Conservation (phyloP, 2,888 invertebrate genomes). For the Agonopterix heracliana region DNA sequence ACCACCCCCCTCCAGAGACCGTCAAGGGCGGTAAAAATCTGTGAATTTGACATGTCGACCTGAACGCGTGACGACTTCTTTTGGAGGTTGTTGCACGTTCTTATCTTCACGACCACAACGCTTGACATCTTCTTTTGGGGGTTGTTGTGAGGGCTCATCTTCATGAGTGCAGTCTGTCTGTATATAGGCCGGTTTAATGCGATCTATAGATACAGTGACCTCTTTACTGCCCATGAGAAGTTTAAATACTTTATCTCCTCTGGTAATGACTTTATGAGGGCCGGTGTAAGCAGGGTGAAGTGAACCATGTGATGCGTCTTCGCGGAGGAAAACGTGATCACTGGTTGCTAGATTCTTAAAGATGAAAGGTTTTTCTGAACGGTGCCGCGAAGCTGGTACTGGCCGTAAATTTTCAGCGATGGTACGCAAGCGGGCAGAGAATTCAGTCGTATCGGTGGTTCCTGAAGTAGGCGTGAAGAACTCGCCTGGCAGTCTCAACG, state of each 20-base stretch:
- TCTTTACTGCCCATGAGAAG: conserved; percentile 9
- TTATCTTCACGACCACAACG: too few species aligned
- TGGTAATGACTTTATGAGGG: conserved; percentile 11
- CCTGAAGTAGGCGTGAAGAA: conserved; percentile 6
- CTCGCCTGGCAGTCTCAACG: conserved; percentile 14
- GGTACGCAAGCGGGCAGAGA: conserved; percentile 6
- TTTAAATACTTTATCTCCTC: conserved; percentile 9
- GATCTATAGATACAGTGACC: conserved; percentile 15
- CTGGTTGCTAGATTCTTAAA: conserved; percentile 14
- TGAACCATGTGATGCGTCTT: conserved; percentile 7
- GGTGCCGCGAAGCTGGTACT: conserved; percentile 8
- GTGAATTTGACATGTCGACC: too few species aligned
- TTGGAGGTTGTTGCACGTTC: too few species aligned
- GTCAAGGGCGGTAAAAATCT: too few species aligned
- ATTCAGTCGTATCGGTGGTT: conserved; percentile 10
- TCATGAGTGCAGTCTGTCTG: conserved; percentile 1
- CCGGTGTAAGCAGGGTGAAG: conserved; percentile 12
- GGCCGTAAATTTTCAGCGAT: conserved; percentile 8
- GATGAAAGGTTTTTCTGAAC: conserved; percentile 5
- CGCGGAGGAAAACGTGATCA: conserved; percentile 15
- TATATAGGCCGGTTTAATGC: conserved; percentile 20
- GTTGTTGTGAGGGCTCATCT: too few species aligned
- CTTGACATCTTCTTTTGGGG: too few species aligned
- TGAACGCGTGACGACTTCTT: too few species aligned
- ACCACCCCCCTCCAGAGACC: too few species aligned